These are phyloP conservation scores for Polypterus bichir DNA, from an alignment of 2,113 vertebrate species.

Conservation along the genomic window DNA sequence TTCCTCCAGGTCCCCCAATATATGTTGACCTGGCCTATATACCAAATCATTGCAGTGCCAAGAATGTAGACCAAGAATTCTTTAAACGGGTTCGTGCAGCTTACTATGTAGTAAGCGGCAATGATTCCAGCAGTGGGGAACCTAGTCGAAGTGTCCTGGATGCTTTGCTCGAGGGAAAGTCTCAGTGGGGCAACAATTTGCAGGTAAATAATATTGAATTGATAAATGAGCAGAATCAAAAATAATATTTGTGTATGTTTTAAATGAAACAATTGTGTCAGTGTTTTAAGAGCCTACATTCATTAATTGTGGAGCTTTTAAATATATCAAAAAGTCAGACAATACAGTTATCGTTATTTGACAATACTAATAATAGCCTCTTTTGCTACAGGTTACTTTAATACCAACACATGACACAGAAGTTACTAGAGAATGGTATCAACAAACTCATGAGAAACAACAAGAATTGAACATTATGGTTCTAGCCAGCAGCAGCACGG, in stretches of 20 bases:
- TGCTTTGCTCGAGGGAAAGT: conserved; percentile 82
- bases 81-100: conserved; percentile 83
- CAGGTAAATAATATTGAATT: conserved; percentile 54
- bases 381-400: conserved; percentile 70
- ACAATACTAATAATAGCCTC: not conserved
- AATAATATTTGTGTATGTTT: no score
- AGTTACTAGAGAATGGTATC: conserved; percentile 95
- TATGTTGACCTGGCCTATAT: conserved; percentile 95
- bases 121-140: conserved; percentile 72
- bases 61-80: conserved; percentile 91
- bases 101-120: conserved; percentile 93
- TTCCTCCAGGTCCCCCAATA: conserved; percentile 60
- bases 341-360: no score
- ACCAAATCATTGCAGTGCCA: conserved; percentile 93
- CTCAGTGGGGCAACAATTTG: conserved; percentile 92
- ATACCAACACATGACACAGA: conserved; percentile 96
- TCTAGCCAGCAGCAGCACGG: conserved; percentile 95
- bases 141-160: conserved; percentile 82
- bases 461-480: conserved; percentile 96
- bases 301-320: no score
- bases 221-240: not conserved
- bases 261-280: no score
- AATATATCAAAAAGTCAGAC: no score
- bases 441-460: conserved; percentile 92
- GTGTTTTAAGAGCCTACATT: no score